These are phyloP conservation scores for Drosophila helvetica DNA, from an alignment of 2,888 invertebrate species.

Conservation along the genomic window DNA sequence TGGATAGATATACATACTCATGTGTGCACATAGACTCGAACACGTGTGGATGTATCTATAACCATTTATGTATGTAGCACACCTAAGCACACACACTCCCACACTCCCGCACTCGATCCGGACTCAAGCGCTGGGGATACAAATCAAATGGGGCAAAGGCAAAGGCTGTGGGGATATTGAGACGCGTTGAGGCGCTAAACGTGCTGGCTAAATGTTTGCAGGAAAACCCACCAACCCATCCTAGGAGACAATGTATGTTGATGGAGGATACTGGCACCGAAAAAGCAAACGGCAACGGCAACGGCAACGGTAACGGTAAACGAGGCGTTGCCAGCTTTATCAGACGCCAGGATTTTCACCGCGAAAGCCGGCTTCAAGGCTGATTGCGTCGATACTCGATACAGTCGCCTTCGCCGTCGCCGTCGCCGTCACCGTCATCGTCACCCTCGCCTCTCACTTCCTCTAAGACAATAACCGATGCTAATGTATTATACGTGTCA, in stretches of 20 bases:
- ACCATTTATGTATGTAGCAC: conserved; percentile 8
- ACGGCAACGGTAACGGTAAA: conserved; percentile 21
- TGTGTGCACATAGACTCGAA: too few species aligned
- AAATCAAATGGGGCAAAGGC: conserved; percentile 63
- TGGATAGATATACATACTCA: background rate
- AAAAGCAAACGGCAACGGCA: conserved; percentile 13
- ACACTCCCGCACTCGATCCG: background rate
- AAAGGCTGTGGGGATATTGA: conserved; percentile 9
- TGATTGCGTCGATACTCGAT: conserved; percentile 6
- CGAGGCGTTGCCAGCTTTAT: conserved; percentile 31
- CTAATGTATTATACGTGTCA: conserved; percentile 76
- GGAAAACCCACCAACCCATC: background rate
- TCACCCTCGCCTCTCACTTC: conserved; percentile 19
- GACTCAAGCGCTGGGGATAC: conserved; percentile 35
- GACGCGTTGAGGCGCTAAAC: conserved; percentile 57
- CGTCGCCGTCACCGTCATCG: background rate
- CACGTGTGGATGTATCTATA: background rate
- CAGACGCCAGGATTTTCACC: conserved; percentile 3
- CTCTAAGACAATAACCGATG: conserved; percentile 70
- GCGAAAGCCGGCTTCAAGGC: conserved; percentile 11
- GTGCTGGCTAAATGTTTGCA: conserved; percentile 61
- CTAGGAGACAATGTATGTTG: background rate
- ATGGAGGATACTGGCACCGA: background rate
- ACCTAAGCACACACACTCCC: conserved; percentile 14
- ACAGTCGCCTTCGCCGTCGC: background rate